Evolutionary conservation across 2,797 vertebrate species (phyloP).

Genomic region (Mormyrops attenuatus): DNA sequence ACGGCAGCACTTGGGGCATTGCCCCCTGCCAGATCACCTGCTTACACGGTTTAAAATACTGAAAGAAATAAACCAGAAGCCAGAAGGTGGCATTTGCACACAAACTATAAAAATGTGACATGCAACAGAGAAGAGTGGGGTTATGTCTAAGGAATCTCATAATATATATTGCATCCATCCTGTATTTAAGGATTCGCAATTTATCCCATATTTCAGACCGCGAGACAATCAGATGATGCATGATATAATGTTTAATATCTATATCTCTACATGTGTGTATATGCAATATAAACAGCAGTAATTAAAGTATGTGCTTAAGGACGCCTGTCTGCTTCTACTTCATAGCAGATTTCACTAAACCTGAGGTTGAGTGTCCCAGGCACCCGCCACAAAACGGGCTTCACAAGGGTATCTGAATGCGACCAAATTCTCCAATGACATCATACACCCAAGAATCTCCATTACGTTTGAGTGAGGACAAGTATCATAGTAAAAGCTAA

Average conservation of each 20-base stretch:
- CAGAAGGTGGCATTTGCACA: not conserved
- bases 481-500: not conserved
- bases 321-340: not conserved
- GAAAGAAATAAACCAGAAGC: not conserved
- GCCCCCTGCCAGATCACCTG: not conserved
- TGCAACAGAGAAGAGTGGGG: not conserved
- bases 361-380: not conserved
- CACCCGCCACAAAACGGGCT: not conserved
- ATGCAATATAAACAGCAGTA: not conserved
- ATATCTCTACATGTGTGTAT: not conserved
- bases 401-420: not conserved
- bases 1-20: not conserved
- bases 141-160: not conserved
- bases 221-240: not conserved
- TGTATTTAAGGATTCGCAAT: not conserved
- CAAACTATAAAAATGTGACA: not conserved
- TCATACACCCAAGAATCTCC: not conserved
- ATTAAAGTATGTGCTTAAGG: not conserved
- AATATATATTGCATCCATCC: not conserved
- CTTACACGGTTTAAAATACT: not conserved
- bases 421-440: not conserved
- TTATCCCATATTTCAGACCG: not conserved
- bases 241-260: not conserved
- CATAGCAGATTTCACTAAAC: not conserved
- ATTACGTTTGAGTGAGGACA: not conserved